These are phyloP conservation scores for Calephelis nemesis DNA, from an alignment of 1,140 invertebrate species.

Conservation along the genomic window DNA sequence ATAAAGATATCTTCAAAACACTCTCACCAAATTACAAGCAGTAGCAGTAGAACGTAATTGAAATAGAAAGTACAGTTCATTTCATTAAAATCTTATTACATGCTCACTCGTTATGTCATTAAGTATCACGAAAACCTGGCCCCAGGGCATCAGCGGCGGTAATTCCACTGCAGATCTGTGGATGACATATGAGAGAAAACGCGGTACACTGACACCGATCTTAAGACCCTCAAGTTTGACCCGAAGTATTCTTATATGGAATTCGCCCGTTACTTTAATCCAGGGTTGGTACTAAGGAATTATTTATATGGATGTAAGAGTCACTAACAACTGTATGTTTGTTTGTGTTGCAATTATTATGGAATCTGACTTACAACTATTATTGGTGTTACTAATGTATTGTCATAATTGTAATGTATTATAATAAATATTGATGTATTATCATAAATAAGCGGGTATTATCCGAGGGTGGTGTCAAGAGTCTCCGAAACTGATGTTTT, in stretches of 20 bases:
- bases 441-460: too few species aligned
- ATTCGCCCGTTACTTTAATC: constrained; percentile 53
- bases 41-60: constrained; percentile 52
- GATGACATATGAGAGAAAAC: constrained; percentile 71
- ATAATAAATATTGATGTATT: too few species aligned
- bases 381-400: too few species aligned
- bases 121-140: constrained; percentile 44
- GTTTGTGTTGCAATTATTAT: too few species aligned
- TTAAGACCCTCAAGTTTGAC: constrained; percentile 64
- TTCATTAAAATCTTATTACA: constrained; percentile 58
- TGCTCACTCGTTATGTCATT: constrained; percentile 55
- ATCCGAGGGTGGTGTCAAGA: too few species aligned
- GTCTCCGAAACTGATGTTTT: too few species aligned
- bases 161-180: constrained; percentile 36
- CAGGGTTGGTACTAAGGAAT: background rate
- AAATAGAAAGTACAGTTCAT: constrained; percentile 60
- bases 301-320: background rate
- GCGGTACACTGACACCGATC: constrained; percentile 67
- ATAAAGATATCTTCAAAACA: constrained; percentile 17
- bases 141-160: constrained; percentile 44
- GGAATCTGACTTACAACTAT: too few species aligned
- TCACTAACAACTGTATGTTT: too few species aligned
- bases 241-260: constrained; percentile 62
- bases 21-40: constrained; percentile 44
- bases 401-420: too few species aligned